phyloP scores from a whole-genome alignment of 2,113 vertebrate genomes.

The Alces alces region DNA sequence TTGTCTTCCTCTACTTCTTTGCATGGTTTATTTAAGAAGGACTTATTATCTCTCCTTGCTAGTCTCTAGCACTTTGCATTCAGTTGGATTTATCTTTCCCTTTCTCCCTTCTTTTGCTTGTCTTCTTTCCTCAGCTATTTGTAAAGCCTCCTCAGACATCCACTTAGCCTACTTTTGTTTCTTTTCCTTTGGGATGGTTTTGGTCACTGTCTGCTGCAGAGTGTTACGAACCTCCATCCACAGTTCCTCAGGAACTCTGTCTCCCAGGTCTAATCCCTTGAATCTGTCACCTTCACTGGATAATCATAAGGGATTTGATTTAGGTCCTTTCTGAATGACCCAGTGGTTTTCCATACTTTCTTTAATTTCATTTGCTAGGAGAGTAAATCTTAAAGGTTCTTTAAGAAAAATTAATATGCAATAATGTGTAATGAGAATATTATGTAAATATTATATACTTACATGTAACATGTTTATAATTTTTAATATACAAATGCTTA shows the following conservation, averaged over 20 bases:
- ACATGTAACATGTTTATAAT: not conserved
- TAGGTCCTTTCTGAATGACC: not conserved
- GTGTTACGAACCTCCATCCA: not conserved
- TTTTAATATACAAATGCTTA: not conserved
- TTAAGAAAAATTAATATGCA: not conserved
- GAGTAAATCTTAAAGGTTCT: not conserved
- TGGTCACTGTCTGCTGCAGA: not conserved
- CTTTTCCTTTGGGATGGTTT: not conserved
- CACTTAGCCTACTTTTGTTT: not conserved
- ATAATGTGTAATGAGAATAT: not conserved
- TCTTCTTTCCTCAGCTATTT: not conserved
- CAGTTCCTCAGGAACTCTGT: not conserved
- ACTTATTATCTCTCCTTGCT: not conserved
- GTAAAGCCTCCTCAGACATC: not conserved
- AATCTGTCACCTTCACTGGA: not conserved
- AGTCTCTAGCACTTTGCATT: not conserved
- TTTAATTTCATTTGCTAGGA: not conserved
- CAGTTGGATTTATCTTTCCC: not conserved
- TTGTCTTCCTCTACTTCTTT: not conserved
- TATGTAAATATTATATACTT: not conserved
- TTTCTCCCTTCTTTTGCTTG: not conserved
- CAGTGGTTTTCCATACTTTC: not conserved
- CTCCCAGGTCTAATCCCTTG: not conserved
- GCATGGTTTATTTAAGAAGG: not conserved
- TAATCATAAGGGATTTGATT: not conserved